Evolutionary conservation across 2,888 invertebrate species (phyloP), one percentile per base, ranked within the genome.

Genomic region (Mesorhabditis sp.): DNA sequence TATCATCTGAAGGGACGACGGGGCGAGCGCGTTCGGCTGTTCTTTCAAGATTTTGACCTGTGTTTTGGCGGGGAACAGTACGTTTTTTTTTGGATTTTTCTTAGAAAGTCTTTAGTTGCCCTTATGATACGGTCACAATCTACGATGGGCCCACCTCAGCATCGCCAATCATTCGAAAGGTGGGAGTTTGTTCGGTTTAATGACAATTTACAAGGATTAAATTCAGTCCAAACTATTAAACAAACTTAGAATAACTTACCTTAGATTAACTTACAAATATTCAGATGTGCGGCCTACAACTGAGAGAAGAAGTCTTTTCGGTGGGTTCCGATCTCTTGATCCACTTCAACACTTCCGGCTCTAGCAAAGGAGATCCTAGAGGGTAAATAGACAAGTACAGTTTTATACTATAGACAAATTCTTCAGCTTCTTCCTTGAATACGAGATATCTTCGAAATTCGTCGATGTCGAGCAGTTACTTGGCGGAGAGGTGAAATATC

Each of bases 11-110:
- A 92, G 85, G 97, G 97, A 68, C 90, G 91, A 86, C 90, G 91
- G 67, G 92, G 92, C 70, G 94, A 97, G 88, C 89, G 97, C 86
- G 93, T 97, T 82, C 91, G 95, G 77, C 90, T 97, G 82, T 94
- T 93, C 88, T 96, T 97, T 89, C 90, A 94, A 86, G 97, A 97
- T 89, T 97, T 97, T 89, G 96, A 96, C 89, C 91, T 97, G 81
- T 97, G 95, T 89, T 95, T 93, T 89, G 97, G 97, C 83, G 97
- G 96, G 83, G 92, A 94, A 85, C 97, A 97, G 96, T 96, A 89
- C 92, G 94, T 90, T 84, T 15, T 41, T 68, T 13, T 10, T 67
- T 67, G 7, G 28, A 65, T n/a, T 41, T 43, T 43, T 70, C 61
- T 13, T 50, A 7, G 44, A 43, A 42, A 43, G 43, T 75, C 88